Base-by-base conservation (phyloP, 2,797 vertebrate genomes). In the Chloroceryle inda region DNA sequence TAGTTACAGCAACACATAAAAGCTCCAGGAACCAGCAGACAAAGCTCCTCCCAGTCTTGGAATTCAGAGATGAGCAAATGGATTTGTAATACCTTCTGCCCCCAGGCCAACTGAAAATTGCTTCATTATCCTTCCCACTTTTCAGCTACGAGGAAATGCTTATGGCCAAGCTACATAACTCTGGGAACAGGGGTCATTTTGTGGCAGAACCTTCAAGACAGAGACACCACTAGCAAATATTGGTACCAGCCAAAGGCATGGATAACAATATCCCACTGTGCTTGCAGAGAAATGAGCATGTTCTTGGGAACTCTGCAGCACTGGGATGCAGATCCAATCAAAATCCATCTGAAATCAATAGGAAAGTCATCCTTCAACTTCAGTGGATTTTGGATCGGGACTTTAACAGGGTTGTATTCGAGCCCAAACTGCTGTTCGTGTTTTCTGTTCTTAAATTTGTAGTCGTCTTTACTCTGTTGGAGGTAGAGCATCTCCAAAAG, bases 1-100 rank as follows among this genome's bases (percentile, higher is more conserved):
- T 87, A 96, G 76, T 95, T 95, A 95, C 82, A 95, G 75, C 78
- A 84, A 83, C 38, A 19, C 12, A 53, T 56, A n/a, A 49, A 77
- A 93, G 63, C 1, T 1, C 47, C 59, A 75, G 93, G 90, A 91
- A 49, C 35, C 8, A 80, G 42, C 89, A 94, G 78, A 26, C 21
- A 29, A 1, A 20, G 68, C 91, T 96, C 55, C 94, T 92, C 73
- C 82, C 76, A 64, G 82, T n/a, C 44, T 49, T 68, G 92, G 88
- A 82, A 94, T 80, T 61, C 55, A 80, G 67, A 73, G 77, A 76
- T 86, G 91, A 81, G 53, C 81, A 91, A 92, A 75, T 50, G 58
- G 35, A 44, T 66, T 49, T 73, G 50, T 38, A 90, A 74, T 21
- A 64, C 75, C 20, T 83, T 64, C 78, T 87, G 52, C 56, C 75